Conservation (phyloP, 2,797 vertebrate genomes). For the Diplodus sargus region DNA sequence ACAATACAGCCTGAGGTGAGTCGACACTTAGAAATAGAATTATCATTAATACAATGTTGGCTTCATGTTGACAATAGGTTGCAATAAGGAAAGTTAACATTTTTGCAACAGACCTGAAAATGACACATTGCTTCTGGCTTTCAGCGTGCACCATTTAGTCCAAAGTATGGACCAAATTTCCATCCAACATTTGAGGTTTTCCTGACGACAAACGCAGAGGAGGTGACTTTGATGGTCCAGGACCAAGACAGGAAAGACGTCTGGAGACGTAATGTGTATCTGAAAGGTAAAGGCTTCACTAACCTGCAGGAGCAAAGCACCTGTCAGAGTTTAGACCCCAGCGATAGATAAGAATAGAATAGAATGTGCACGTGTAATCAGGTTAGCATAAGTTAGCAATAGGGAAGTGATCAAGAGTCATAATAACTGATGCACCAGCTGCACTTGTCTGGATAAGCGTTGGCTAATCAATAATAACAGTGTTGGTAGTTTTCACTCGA, state of each 20-base stretch:
- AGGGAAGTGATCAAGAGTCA: too few relatives aligned
- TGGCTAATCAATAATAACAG: too few relatives aligned
- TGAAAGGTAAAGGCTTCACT: neutral
- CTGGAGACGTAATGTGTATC: neutral
- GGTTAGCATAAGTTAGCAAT: too few relatives aligned
- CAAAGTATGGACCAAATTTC: neutral
- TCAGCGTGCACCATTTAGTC: neutral
- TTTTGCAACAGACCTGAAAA: neutral
- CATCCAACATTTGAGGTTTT: neutral
- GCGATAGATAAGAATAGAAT: too few relatives aligned
- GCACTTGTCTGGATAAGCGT: too few relatives aligned
- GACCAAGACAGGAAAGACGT: neutral
- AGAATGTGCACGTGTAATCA: too few relatives aligned
- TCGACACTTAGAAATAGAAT: neutral
- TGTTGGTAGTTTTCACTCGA: too few relatives aligned
- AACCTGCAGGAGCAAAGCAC: neutral
- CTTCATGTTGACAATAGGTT: neutral
- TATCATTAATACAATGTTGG: neutral
- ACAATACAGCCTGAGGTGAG: neutral
- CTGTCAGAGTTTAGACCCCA: too few relatives aligned
- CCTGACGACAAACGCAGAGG: neutral
- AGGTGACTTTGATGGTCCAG: neutral
- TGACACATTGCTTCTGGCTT: neutral
- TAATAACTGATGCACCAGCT: too few relatives aligned
- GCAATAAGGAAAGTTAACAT: neutral